These are phyloP conservation scores for Sminthurides bifidus DNA, from an alignment of 1,140 invertebrate species.

Conservation along the genomic window DNA sequence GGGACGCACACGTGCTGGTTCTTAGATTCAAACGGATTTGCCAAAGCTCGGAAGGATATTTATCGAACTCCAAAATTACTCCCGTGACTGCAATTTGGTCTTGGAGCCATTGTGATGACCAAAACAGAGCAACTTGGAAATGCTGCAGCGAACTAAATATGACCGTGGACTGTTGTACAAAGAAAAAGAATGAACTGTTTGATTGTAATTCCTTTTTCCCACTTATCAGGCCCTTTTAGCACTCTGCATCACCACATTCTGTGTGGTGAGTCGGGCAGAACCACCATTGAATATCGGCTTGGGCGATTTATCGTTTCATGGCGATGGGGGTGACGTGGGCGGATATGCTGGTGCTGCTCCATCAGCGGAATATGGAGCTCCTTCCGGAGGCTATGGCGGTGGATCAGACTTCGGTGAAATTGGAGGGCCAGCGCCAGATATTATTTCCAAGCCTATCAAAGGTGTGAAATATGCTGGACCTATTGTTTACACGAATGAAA, in stretches of 20 bases:
- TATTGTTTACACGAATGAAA: slow-evolving; percentile 39
- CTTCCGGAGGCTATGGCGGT: not conserved
- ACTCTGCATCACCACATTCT: slow-evolving; percentile 12
- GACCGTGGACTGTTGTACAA: too few relatives aligned
- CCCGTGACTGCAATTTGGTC: too few relatives aligned
- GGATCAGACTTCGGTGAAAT: not conserved
- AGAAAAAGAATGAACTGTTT: too few relatives aligned
- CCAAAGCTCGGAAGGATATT: too few relatives aligned
- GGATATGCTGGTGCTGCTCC: not conserved
- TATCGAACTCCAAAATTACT: too few relatives aligned
- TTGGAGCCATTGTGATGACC: too few relatives aligned
- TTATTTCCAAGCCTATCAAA: slow-evolving; percentile 9
- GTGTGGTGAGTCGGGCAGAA: slow-evolving; percentile 16
- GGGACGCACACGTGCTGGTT: too few relatives aligned
- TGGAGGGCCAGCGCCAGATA: not conserved
- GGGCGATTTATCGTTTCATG: too few relatives aligned
- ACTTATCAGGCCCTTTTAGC: slow-evolving; percentile 13
- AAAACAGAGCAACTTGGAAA: too few relatives aligned
- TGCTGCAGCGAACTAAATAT: too few relatives aligned
- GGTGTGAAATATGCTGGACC: slow-evolving; percentile 38
- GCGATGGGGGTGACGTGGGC: not conserved
- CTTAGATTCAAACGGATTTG: too few relatives aligned
- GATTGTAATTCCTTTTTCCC: too few relatives aligned
- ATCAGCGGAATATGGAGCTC: not conserved
- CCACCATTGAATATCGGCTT: slow-evolving; percentile 9